A percentile compares a stretch with the other conserved stretches of the same genome.
These are phyloP conservation scores for Erpetoichthys calabaricus DNA, from an alignment of 2,797 vertebrate genomes.

Conservation along the genomic window DNA sequence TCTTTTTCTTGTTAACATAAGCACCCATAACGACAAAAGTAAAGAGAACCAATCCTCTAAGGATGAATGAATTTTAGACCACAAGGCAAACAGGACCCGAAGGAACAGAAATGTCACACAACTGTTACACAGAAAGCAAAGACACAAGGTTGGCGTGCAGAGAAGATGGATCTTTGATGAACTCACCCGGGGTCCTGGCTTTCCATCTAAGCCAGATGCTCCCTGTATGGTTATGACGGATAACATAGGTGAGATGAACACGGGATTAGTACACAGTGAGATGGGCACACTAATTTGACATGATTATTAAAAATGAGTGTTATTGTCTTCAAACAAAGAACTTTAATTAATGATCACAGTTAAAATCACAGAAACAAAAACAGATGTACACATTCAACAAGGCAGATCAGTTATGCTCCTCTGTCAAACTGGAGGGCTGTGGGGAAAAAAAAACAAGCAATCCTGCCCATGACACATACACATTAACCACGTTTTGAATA, in stretches of 20 bases:
- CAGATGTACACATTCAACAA: background rate
- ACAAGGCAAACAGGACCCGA: background rate
- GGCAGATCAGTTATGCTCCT: no score
- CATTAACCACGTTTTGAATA: no score
- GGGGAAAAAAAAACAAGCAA: no score
- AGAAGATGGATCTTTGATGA: slow-evolving; percentile 48
- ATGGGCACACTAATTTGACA: slow-evolving; percentile 28
- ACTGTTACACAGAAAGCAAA: background rate
- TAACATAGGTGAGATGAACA: slow-evolving; percentile 87
- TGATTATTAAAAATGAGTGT: slow-evolving; percentile 24
- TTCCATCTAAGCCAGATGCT: slow-evolving; percentile 98
- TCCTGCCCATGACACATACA: no score
- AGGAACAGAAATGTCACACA: no score
- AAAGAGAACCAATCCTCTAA: background rate
- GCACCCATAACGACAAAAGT: no score
- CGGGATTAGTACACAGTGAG: slow-evolving; percentile 78
- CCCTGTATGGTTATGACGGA: slow-evolving; percentile 86
- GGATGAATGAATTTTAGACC: slow-evolving; percentile 10
- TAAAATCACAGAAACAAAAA: background rate
- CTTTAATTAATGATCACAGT: background rate
- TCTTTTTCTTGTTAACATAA: no score
- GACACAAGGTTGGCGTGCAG: slow-evolving; percentile 26
- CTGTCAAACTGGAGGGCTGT: no score
- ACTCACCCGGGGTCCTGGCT: slow-evolving; percentile 98
- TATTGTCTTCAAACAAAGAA: background rate